phyloP scores from a whole-genome alignment of 2,888 invertebrate genomes.

The Aporophyla nigra region DNA sequence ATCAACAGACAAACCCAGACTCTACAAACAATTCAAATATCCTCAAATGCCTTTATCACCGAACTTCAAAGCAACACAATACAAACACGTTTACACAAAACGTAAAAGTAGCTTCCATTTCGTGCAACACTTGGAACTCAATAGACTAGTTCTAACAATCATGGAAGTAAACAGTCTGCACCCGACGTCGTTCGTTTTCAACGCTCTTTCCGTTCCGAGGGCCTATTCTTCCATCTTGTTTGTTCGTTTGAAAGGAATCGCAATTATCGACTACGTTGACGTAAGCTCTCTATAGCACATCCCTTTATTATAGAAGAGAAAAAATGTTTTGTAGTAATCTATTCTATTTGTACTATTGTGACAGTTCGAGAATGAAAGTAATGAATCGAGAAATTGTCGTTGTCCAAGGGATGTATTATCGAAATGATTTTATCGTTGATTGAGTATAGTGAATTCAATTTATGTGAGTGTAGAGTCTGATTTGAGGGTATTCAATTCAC shows the following conservation, averaged over 20 bases:
- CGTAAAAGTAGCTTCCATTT: slow-evolving; percentile 48
- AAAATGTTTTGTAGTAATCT: slow-evolving; percentile 44
- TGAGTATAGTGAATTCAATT: slow-evolving; percentile 8
- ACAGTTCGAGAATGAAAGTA: slow-evolving; percentile 14
- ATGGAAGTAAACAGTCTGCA: slow-evolving; percentile 76
- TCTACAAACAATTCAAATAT: slow-evolving; percentile 19
- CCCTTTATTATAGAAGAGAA: slow-evolving; percentile 46
- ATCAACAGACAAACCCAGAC: slow-evolving; percentile 9
- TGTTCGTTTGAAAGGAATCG: slow-evolving; percentile 69
- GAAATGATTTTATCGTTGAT: slow-evolving; percentile 13
- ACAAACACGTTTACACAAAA: slow-evolving; percentile 25
- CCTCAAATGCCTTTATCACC: slow-evolving; percentile 6
- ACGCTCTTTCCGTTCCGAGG: slow-evolving; percentile 54
- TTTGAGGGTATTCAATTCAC: slow-evolving; percentile 7
- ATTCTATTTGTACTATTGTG: slow-evolving; percentile 36
- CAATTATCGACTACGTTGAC: slow-evolving; percentile 67
- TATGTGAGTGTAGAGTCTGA: slow-evolving; percentile 9
- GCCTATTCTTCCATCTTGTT: slow-evolving; percentile 66
- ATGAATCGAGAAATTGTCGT: slow-evolving; percentile 25
- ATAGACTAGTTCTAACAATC: slow-evolving; percentile 64
- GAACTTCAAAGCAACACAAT: slow-evolving; percentile 41
- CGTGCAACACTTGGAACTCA: slow-evolving; percentile 47
- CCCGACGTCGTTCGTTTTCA: slow-evolving; percentile 58
- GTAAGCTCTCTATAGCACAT: slow-evolving; percentile 52
- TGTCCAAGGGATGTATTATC: slow-evolving; percentile 2